Evolutionary conservation across 2,113 vertebrate species (phyloP), one percentile per base, ranked within the genome.

Genomic region (Entosphenus tridentatus): DNA sequence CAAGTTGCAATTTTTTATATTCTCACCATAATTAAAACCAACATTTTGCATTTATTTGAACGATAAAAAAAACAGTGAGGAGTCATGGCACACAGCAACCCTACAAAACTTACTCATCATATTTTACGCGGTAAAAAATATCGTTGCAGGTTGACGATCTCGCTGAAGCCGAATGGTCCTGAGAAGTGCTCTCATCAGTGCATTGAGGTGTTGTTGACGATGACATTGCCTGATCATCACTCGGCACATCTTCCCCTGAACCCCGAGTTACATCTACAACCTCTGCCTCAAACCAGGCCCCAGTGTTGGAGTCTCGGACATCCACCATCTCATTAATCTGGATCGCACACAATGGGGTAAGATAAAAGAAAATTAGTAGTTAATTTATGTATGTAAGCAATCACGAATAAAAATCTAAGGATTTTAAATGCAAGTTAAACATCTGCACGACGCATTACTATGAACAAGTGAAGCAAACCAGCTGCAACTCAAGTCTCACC

Each of bases 251-350:
- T 2, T 76, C 59, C 54, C 76, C 70, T 16, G 3, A 18, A 78
- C 72, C 81, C 78, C 74, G 84, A 0, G 84, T 87, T 21, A 96
- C 84, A 0, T 85, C 84, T 4, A 88, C 76, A 2, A 98, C 79
- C 72, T 87, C 81, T 2, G 87, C 93, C 78, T 98, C 92, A 71
- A 95, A 98, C 93, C 93, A 98, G 0, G 92, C 90, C 0, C 90
- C 92, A 87, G 95, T 90, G 70, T 85, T 87, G 1, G 82, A 80
- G 75, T 96, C 93, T 55, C 88, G 83, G 8, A 88, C 89, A 1
- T 98, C 93, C 0, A 98, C 82, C 17, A 87, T 78, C 68, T 98
- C 90, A 8, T 88, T 86, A 69, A 88, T 83, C 92, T 97, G 14
- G 1, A 62, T 39, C 39, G 6, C 39, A 39, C 39, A 39, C 39